Percentiles rank a stretch among this genome's conserved stretches.
phyloP scores from a whole-genome alignment of 2,888 invertebrate species.

The Cartodere bifasciata region DNA sequence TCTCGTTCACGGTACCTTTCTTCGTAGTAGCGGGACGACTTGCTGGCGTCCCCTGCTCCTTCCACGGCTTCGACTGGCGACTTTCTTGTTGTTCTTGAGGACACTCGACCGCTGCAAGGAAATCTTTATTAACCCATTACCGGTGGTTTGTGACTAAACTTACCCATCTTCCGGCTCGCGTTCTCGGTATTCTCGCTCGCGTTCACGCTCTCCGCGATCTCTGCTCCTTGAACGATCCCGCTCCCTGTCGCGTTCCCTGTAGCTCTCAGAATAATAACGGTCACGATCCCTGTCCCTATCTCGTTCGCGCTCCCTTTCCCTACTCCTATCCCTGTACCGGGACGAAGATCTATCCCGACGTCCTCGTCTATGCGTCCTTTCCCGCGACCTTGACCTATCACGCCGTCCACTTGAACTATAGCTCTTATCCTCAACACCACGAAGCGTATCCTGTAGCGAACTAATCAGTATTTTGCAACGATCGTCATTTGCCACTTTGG shows the following conservation, averaged over 20 bases:
- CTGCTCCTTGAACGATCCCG: conserved; percentile 72
- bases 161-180: conserved; percentile 68
- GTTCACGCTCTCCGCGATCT: conserved; percentile 50
- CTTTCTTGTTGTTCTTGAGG: conserved; percentile 42
- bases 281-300: conserved; percentile 40
- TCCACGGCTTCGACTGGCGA: conserved; percentile 46
- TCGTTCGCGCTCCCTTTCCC: conserved; percentile 44
- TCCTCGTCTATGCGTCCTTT: conserved; percentile 30
- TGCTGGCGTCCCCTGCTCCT: conserved; percentile 34
- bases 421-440: conserved; percentile 95
- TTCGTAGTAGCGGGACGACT: conserved; percentile 67
- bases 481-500: conserved; percentile 83
- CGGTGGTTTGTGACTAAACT: conserved; percentile 22
- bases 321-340: conserved; percentile 41
- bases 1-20: conserved; percentile 48
- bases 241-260: conserved; percentile 45
- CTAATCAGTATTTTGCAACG: conserved; percentile 96
- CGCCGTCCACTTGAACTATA: conserved; percentile 63
- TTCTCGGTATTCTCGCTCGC: conserved; percentile 58
- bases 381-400: conserved; percentile 40
- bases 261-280: conserved; percentile 37
- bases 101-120: conserved; percentile 19
- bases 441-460: conserved; percentile 81
- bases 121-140: not conserved
- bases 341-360: conserved; percentile 33